Evolutionary conservation across 2,888 invertebrate genomes (phyloP), one percentile per base, ranked within the genome.

Genomic region (Spilarctia lutea): DNA sequence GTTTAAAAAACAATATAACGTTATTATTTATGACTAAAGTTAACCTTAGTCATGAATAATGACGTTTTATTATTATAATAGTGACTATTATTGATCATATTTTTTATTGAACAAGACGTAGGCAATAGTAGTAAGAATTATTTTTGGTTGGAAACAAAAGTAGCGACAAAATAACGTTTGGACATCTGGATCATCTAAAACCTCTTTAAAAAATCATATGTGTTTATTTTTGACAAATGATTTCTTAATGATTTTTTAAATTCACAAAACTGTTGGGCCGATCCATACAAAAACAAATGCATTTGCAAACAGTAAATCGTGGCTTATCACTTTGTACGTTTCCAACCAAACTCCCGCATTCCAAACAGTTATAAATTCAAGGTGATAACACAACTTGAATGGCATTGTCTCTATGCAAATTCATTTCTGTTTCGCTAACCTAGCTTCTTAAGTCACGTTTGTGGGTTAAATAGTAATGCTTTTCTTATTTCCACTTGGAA

Each of bases 401-500:
- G 60, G 1, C 63, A 63, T 30, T 63, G 18, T 30, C 27, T 63
- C 18, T 63, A 27, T 60, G 27, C 7, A 63, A 30, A 30, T 18
- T 18, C 7, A 30, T 30, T 6, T 27, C 27, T 63, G 13, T 27
- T 60, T 27, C 60, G 39, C 13, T 66, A 24, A 35, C 20, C n/a
- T 39, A n/a, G 6, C 33, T 33, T 33, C 33, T 48, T 30, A 33
- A 68, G 7, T 20, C 13, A 56, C 8, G 52, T 48, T 35, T 8
- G 56, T 69, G 45, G 16, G 10, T 69, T 52, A 69, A 69, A 35
- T 3, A 27, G 13, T 56, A 45, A 8, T 20, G 39, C 27, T 3
- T 69, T 60, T 69, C 65, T 65, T 72, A 66, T 35, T 35, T 35
- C 56, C n/a, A 45, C 3, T 68, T 68, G 33, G 11, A 39, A 73